Evolutionary conservation across 2,888 invertebrate genomes (phyloP), one percentile per base, ranked within the genome.

Genomic region (Heliothis peltigera): DNA sequence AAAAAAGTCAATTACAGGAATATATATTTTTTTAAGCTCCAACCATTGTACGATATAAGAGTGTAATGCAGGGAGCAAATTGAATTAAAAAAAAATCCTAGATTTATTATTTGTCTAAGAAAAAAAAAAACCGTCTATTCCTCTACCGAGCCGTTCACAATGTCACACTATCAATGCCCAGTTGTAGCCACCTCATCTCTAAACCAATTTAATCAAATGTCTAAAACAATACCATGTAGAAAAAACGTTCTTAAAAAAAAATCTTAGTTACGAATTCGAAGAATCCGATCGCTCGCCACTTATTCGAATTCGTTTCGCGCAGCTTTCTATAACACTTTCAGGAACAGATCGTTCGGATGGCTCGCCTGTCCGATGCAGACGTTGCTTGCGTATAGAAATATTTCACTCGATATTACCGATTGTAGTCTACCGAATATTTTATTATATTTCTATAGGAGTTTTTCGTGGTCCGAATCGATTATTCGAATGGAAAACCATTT

Each of bases 241-340:
- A 39, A 35, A 15, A n/a, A 39, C 15, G 4, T 35, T 35, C 15
- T 10, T 6, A 15, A 15, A 15, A 15, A 12, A 35, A n/a, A 39
- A n/a, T 39, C 17, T 44, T 0, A 35, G 1, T 5, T 25, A 8
- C 10, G 6, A 46, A n/a, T 56, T 44, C 10, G 35, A 49, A 28
- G 6, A 18, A 46, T 19, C 19, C 8, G 43, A 21, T 25, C 39
- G 3, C n/a, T 32, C 15, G 32, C 1, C 35, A 17, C 48, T 48
- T 8, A 19, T 10, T 44, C 17, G 19, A 42, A 70, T 43, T 39
- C 19, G 6, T 12, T 49, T 17, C 5, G 10, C 48, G 32, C 46
- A 47, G 19, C 68, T 63, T 76, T 53, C 58, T 53, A 68, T 75
- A 65, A 64, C 46, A 49, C 3, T 64, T 63, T 64, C 49, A 42